Evolutionary conservation across 1,140 invertebrate species (phyloP).

Genomic region (Drosophila arawakana): DNA sequence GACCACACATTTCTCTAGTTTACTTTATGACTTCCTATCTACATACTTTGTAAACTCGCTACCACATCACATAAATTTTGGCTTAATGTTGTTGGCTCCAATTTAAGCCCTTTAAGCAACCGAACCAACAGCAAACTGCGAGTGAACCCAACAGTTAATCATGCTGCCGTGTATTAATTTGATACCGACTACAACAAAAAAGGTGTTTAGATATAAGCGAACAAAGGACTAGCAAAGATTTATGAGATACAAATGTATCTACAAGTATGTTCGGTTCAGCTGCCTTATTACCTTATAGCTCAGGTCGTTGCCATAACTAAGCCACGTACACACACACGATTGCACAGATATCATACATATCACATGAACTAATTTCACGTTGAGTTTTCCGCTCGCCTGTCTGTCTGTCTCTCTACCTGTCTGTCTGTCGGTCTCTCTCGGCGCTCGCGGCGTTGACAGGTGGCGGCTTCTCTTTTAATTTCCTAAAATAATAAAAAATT

Average conservation of each 20-base stretch:
- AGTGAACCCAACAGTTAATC: constrained; percentile 33
- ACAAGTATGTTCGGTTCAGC: not conserved
- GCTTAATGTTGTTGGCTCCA: constrained; percentile 3
- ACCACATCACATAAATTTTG: constrained; percentile 27
- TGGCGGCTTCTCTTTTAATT: constrained; percentile 44
- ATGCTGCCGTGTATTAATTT: constrained; percentile 43
- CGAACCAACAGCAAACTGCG: not conserved
- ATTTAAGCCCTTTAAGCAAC: not conserved
- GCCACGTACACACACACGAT: constrained; percentile 1
- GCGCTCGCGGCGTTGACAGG: not conserved
- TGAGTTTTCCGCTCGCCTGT: constrained; percentile 3
- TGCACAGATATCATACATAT: constrained; percentile 21
- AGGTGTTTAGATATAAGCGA: not conserved
- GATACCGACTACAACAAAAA: not conserved
- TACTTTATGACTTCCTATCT: constrained; percentile 5
- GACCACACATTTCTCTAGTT: constrained; percentile 1
- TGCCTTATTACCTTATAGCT: not conserved
- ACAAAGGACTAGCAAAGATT: constrained; percentile 16
- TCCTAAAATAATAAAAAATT: constrained; percentile 56
- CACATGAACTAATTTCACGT: constrained; percentile 45
- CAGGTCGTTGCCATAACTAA: constrained; percentile 19
- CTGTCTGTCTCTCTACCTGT: not conserved
- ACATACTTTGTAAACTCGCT: not conserved
- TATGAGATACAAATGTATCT: constrained; percentile 38
- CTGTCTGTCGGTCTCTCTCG: not conserved